A percentile compares a stretch with the other conserved stretches of the same genome.
phyloP scores from a whole-genome alignment of 2,797 vertebrate species.

The Rhadinocentrus ornatus region DNA sequence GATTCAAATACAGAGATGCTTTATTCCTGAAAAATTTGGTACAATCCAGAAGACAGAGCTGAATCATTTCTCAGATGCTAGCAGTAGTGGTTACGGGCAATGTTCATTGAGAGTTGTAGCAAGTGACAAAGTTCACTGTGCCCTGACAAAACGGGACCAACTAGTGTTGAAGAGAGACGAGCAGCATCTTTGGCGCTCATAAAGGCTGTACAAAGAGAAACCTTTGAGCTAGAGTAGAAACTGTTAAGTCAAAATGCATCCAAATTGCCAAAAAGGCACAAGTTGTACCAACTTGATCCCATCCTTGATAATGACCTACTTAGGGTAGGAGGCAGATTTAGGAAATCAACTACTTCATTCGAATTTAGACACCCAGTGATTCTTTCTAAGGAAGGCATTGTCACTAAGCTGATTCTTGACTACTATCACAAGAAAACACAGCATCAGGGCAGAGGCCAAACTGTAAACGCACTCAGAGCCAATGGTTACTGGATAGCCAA shows the following conservation, averaged over 20 bases:
- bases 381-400: slow-evolving; percentile 2
- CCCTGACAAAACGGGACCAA: neutral
- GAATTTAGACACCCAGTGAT: neutral
- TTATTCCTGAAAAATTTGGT: neutral
- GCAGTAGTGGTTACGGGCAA: neutral
- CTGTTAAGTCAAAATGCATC: neutral
- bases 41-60: neutral
- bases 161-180: slow-evolving; percentile 1
- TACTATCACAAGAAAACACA: slow-evolving; percentile 22
- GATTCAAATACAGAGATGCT: neutral
- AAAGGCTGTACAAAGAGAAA: neutral
- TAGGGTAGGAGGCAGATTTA: neutral
- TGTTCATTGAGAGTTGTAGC: neutral
- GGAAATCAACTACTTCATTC: neutral
- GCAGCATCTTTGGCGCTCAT: neutral
- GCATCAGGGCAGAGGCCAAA: slow-evolving; percentile 26
- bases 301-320: neutral
- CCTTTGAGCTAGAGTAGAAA: too few relatives aligned
- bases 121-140: neutral
- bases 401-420: slow-evolving; percentile 5
- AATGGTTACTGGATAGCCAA: slow-evolving; percentile 4
- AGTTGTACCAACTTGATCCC: neutral
- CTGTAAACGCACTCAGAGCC: neutral
- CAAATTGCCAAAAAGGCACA: neutral
- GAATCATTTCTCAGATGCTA: slow-evolving; percentile 2